Base-by-base conservation (phyloP, 2,888 invertebrate species). In the Phorcus lineatus region DNA sequence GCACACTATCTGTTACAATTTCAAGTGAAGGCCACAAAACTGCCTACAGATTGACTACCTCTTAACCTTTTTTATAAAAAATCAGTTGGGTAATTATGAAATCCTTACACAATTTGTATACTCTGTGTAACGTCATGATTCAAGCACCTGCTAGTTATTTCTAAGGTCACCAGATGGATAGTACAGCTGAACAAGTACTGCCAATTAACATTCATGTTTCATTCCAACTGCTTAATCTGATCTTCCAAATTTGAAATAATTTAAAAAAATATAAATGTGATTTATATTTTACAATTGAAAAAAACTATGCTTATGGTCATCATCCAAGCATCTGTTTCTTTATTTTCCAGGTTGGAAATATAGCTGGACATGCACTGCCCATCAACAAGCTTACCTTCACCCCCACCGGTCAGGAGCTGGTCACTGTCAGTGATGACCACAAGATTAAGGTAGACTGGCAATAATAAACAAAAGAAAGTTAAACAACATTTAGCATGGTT, bases 381-480 rank as follows among this genome's bases (percentile, higher is more conserved):
- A 91, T 93, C 82, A 92, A 91, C 88, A 88, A 88, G 55, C 84
- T 93, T 78, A 86, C 83, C 28, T 93, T 92, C 83, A 89, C 91
- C 17, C 90, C 91, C 6, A 87, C 87, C 36, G 92, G 92, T 2
- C 85, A 87, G n/a, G 87, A 91, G 80, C 85, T 93, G 75, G 87
- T 92, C 62, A 93, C 92, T 17, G 93, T 90, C 75, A 90, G 91
- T 80, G 90, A 92, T 82, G 93, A 93, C 85, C 88, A 90, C 79
- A 91, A 92, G 81, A 84, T 92, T 67, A 92, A 92, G 90, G 92
- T 92, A 81, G 83, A 40, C 24, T 70, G 0, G 0, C 4, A 0
- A 47, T 47, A 13, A 47, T 11, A 13, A 9, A 47, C 7, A 47
- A 47, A 13, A 1, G 13, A 11, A 47, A 11, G 13, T 47, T 13